These are phyloP conservation scores for Sialia sialis DNA, from an alignment of 2,113 vertebrate species.

Conservation along the genomic window DNA sequence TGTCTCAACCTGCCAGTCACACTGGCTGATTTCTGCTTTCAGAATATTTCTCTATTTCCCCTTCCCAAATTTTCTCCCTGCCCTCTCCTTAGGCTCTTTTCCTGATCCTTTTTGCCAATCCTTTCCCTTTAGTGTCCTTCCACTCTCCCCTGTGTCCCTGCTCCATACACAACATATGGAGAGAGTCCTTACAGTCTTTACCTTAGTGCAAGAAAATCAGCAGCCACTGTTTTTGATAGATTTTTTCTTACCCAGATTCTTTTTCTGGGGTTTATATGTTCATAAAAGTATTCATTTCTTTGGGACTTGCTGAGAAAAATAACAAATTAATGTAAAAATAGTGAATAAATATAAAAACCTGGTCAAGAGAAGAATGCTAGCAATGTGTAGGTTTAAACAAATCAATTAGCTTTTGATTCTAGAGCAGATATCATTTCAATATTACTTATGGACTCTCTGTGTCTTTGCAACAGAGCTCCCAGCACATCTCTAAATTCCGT, in stretches of 20 bases:
- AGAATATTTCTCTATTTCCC: not conserved
- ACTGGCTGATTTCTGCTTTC: not conserved
- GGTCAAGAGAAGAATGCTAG: not conserved
- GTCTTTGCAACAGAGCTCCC: not conserved
- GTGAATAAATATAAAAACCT: not conserved
- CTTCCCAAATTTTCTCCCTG: not conserved
- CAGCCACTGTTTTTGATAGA: accelerated
- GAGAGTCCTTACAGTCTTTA: not conserved
- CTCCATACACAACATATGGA: accelerated
- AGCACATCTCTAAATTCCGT: not conserved
- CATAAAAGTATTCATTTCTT: not conserved
- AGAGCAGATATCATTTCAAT: not conserved
- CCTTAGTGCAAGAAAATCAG: not conserved
- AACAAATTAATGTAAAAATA: not conserved
- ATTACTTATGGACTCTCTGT: not conserved
- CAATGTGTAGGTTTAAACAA: not conserved
- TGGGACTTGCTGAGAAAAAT: not conserved
- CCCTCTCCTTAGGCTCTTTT: not conserved
- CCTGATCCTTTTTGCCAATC: not conserved
- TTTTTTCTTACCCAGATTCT: not conserved
- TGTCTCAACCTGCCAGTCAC: not conserved
- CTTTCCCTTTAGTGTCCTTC: not conserved
- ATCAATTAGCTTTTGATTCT: not conserved
- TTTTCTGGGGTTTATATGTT: not conserved
- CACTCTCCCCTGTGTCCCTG: not conserved